phyloP scores from a whole-genome alignment of 2,888 invertebrate species.

The Drosophila ustulata region DNA sequence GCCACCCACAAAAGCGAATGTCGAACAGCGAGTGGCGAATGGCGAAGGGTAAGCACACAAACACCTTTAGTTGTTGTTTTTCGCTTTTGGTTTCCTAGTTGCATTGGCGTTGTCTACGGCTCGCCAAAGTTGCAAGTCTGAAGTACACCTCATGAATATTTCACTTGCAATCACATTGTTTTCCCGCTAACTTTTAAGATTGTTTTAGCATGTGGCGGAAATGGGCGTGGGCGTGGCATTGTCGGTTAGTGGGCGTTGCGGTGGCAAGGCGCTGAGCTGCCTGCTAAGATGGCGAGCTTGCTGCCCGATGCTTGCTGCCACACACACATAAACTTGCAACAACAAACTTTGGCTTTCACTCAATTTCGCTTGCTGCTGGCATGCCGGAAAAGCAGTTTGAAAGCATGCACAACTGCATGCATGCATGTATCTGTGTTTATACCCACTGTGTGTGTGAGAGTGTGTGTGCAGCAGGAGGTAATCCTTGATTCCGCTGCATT shows the following conservation, averaged over 20 bases:
- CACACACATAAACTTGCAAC: conserved; percentile 55
- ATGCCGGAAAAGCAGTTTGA: conserved; percentile 52
- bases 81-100: conserved; percentile 3
- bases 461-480: conserved; percentile 48
- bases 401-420: conserved; percentile 41
- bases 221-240: conserved; percentile 62
- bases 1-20: not conserved
- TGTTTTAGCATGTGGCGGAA: conserved; percentile 79
- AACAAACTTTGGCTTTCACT: conserved; percentile 75
- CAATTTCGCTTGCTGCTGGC: conserved; percentile 62
- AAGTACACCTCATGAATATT: conserved; percentile 76
- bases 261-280: conserved; percentile 10
- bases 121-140: conserved; percentile 41
- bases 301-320: conserved; percentile 25
- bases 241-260: conserved; percentile 43
- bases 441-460: conserved; percentile 16
- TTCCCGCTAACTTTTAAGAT: conserved; percentile 79
- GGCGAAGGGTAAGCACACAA: conserved; percentile 36
- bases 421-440: conserved; percentile 10
- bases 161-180: conserved; percentile 82
- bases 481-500: conserved; percentile 72
- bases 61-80: conserved; percentile 26
- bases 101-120: conserved; percentile 46
- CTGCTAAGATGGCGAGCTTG: conserved; percentile 9
- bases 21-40: not conserved